Base-by-base conservation (phyloP, 2,888 invertebrate genomes). In the Drosophila meridionalis region DNA sequence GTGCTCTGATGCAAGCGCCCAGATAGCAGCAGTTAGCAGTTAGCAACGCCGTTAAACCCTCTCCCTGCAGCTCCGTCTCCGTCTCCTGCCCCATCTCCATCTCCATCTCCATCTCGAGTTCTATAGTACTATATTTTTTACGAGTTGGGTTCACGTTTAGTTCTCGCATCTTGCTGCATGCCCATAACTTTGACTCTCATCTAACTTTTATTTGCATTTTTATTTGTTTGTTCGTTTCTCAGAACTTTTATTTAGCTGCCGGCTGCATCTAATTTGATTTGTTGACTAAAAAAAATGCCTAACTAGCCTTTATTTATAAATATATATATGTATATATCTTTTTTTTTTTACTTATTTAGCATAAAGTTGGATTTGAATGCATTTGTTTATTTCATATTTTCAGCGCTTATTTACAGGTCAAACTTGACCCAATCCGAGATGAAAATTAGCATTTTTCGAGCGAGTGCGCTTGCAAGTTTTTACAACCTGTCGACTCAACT, bases 171-270 rank as follows among this genome's bases (percentile, higher is more conserved):
- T 76, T 57, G 75, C 66, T 74, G 71, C 69, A 63, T 72, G 70
- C 73, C 75, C 75, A 86, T 84, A 83, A 81, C 82, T 86, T 74
- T 73, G 67, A 61, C 50, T 80, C 77, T 74, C 70, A 69, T 76
- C 76, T 66, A 81, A 82, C 74, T 82, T 82, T 86, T 84, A 81
- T 84, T 86, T 86, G 76, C 86, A 86, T 84, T 84, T 86, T 76
- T 84, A 82, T 81, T 82, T 69, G 57, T 71, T 67, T 81, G 64
- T 57, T 55, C 60, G 48, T 55, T 75, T 82, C 75, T 70, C 40
- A 36, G 64, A 79, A 69, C 48, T 58, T 68, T 40, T 65, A 71
- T 50, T 71, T 61, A 26, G 50, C 60, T 38, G 53, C 68, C 68
- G 32, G 50, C 43, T 42, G 65, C 14, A 53, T 48, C 68, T 32